Evolutionary conservation across 2,888 invertebrate genomes (phyloP), one percentile per base, ranked within the genome.

Genomic region (Meganola albula): DNA sequence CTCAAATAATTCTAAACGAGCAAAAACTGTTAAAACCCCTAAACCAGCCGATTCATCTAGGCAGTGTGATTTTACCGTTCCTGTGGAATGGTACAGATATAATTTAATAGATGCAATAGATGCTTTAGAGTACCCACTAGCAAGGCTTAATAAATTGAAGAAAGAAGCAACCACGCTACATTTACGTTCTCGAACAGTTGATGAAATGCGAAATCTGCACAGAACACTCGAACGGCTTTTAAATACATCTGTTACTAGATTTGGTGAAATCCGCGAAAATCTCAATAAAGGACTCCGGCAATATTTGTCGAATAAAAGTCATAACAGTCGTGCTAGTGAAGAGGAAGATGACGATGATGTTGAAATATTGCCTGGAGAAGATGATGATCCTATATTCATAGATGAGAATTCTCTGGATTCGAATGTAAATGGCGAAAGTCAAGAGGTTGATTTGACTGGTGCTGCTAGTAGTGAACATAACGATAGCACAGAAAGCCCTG

Each of bases 31-130:
- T 12, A 49, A 53, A 37, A 22, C 20, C 20, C 31, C 40, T 10
- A 56, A 50, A 33, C 27, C 31, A 14, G 48, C 44, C 14, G 51
- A 48, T 24, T 26, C 14, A 0, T 12, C 44, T 10, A 63, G 75
- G 38, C 58, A 70, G 24, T 66, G 66, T 38, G 79, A 84, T 53
- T 45, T 80, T 21, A 63, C 70, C 39, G 76, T 79, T 5, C 82
- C 86, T 9, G 70, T 86, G 27, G 89, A 89, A 56, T 90, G 89
- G 89, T 89, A 84, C 51, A 79, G 89, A 37, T 88, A 87, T 47
- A 89, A 89, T 42, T 72, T 88, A 14, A 63, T 88, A 27, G 87
- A 89, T 48, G 87, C 89, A 1, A 79, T 87, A 13, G 87, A 88
- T 40, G 83, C 89, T 13, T 74, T 89, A 30, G 87, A 88, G 40